Conservation (phyloP, 2,797 vertebrate genomes). For the Anguilla pacifica region DNA sequence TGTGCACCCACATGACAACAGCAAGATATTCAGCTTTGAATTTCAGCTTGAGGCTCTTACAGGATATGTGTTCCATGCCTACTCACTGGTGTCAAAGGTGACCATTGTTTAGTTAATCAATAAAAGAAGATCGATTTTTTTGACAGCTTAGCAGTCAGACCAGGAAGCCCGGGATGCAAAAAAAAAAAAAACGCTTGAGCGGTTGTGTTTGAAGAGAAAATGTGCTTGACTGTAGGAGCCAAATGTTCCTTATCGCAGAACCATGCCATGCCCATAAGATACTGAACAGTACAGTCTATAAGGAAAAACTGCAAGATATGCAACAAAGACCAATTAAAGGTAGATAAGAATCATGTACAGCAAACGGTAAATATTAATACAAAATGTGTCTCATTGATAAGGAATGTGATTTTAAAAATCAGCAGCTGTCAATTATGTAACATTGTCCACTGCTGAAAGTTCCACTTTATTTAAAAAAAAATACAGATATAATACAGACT, state of each 20-base stretch:
- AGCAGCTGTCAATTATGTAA: background rate
- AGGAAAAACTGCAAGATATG: background rate
- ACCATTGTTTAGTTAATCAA: constrained; percentile 1
- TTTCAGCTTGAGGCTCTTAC: background rate
- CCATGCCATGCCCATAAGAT: background rate
- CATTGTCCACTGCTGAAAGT: background rate
- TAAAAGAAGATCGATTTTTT: background rate
- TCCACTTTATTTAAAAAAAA: background rate
- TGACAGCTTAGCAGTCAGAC: background rate
- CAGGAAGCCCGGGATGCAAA: background rate
- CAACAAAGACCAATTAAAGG: constrained; percentile 11
- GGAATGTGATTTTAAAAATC: constrained; percentile 13
- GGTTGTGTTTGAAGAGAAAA: background rate
- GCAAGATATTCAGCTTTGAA: background rate
- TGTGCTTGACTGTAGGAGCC: background rate
- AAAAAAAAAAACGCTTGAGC: background rate
- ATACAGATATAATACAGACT: background rate
- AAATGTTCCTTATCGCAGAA: constrained; percentile 6
- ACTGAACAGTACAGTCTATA: constrained; percentile 18
- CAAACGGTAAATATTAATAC: background rate
- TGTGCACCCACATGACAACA: background rate
- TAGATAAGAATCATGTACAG: background rate
- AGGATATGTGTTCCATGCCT: background rate
- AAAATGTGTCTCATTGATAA: background rate
- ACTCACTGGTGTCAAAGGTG: background rate